These are phyloP conservation scores for Drosophila engyochracea DNA, from an alignment of 2,888 invertebrate genomes.

Conservation along the genomic window DNA sequence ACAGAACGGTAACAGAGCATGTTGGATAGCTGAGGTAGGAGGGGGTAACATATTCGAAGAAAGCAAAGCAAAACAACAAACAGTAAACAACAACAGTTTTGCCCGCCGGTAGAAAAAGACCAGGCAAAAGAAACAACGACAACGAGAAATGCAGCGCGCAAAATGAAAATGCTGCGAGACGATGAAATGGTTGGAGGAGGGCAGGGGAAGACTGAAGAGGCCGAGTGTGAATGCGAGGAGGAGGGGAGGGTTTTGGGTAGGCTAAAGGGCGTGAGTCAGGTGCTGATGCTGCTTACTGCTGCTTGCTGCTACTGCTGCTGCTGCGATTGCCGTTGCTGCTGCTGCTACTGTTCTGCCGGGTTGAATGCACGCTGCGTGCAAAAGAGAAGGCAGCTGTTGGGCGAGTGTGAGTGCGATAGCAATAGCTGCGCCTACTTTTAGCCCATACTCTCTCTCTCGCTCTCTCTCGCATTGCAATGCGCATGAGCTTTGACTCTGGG, in stretches of 20 bases:
- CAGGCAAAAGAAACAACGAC: constrained; percentile 40
- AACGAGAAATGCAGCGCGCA: constrained; percentile 52
- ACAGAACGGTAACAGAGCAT: background rate
- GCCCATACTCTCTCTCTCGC: constrained; percentile 10
- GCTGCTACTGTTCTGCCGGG: constrained; percentile 62
- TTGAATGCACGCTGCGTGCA: constrained; percentile 71
- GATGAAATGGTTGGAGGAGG: constrained; percentile 26
- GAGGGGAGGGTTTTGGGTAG: background rate
- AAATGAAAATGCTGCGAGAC: constrained; percentile 55
- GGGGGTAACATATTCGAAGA: constrained; percentile 20
- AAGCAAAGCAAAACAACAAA: constrained; percentile 50
- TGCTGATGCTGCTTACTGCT: constrained; percentile 42
- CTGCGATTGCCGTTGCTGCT: constrained; percentile 29
- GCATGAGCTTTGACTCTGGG: constrained; percentile 52
- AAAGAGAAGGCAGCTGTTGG: constrained; percentile 32
- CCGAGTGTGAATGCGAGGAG: constrained; percentile 26
- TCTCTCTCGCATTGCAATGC: constrained; percentile 34
- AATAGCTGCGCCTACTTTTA: constrained; percentile 26
- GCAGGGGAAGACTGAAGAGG: constrained; percentile 16
- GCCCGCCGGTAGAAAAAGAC: constrained; percentile 59
- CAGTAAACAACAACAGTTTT: constrained; percentile 59
- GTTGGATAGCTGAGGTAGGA: background rate
- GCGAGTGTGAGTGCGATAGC: constrained; percentile 33
- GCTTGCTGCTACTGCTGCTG: constrained; percentile 11
- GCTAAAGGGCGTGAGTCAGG: constrained; percentile 41